Evolutionary conservation across 2,797 vertebrate genomes (phyloP).

Genomic region (Hypotaenidia philippensis): DNA sequence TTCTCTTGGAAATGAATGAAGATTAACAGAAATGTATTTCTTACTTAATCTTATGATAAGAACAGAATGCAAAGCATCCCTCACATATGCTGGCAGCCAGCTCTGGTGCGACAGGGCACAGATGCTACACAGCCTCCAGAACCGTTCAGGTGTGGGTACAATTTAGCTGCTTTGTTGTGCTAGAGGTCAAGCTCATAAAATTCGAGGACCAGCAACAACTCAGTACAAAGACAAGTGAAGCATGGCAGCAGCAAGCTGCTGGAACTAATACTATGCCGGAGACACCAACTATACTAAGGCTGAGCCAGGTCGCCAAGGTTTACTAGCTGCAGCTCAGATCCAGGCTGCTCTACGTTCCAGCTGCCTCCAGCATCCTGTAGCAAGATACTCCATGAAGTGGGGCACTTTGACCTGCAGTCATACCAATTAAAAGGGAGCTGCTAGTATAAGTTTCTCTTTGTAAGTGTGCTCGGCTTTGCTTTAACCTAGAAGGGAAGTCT

Average conservation of each 20-base stretch:
- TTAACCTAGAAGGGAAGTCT: neutral
- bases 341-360: neutral
- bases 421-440: neutral
- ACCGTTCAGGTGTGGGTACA: neutral
- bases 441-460: neutral
- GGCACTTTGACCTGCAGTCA: neutral
- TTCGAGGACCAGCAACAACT: neutral
- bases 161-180: neutral
- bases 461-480: neutral
- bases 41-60: neutral
- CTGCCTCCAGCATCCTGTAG: neutral
- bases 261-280: neutral
- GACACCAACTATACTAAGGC: neutral
- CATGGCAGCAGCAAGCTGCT: neutral
- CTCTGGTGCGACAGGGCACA: neutral
- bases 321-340: neutral
- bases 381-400: neutral
- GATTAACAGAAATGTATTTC: neutral
- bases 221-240: neutral
- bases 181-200: neutral
- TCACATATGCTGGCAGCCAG: neutral
- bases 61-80: neutral
- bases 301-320: neutral
- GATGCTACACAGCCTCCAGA: neutral
- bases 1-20: neutral